Conservation (phyloP, 2,113 vertebrate genomes). For the Sebastes fasciatus region DNA sequence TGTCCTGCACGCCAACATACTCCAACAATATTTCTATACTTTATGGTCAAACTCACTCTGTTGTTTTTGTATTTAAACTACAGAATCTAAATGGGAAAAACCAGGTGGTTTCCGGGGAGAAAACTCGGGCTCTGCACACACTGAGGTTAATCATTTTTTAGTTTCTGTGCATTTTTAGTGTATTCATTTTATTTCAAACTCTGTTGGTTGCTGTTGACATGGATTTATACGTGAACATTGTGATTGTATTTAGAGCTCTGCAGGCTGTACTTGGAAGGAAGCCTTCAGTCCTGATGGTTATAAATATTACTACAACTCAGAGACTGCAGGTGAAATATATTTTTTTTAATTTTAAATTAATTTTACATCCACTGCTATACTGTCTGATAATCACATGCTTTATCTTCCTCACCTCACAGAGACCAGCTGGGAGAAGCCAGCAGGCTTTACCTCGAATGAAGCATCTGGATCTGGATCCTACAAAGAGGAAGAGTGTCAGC, state of each 20-base stretch:
- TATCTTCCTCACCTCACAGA: conserved; percentile 80
- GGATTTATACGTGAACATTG: background rate
- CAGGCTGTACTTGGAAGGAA: conserved; percentile 87
- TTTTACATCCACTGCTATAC: background rate
- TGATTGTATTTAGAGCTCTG: conserved; percentile 57
- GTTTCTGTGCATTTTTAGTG: background rate
- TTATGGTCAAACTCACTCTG: background rate
- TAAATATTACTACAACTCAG: conserved; percentile 93
- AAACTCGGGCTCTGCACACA: conserved; percentile 14
- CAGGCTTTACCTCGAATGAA: conserved; percentile 67
- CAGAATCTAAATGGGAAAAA: conserved; percentile 83
- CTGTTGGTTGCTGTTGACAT: background rate
- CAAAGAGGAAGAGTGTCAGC: conserved; percentile 39
- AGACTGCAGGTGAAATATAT: conserved; percentile 88
- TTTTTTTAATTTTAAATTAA: background rate
- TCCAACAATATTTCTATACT: background rate
- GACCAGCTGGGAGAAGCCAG: conserved; percentile 94
- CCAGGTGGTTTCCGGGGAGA: conserved; percentile 62
- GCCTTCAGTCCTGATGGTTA: conserved; percentile 91
- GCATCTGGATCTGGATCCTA: conserved; percentile 35
- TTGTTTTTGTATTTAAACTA: background rate
- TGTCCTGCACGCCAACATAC: background rate
- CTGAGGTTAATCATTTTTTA: conserved; percentile 55
- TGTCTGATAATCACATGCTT: background rate
- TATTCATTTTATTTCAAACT: background rate